Base-by-base conservation (phyloP, 2,113 vertebrate genomes). In the Hoplias malabaricus region DNA sequence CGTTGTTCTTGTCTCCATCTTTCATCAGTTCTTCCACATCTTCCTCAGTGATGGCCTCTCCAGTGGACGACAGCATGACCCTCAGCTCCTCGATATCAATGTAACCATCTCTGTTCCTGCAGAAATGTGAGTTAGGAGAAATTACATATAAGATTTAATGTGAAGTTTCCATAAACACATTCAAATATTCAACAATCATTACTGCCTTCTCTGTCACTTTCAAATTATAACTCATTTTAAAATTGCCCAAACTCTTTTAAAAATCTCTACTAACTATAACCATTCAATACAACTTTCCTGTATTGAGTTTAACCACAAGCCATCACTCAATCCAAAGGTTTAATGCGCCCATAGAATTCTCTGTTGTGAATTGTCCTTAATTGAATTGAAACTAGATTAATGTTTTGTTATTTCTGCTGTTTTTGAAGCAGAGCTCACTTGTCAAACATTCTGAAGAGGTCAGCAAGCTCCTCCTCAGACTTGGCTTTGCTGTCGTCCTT, bases 401-500 rank as follows among this genome's bases (percentile, higher is more conserved):
- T 43, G 12, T 48, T 12, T 12, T 48, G n/a, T 48, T 48, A 12
- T 53, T 4, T n/a, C 21, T n/a, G n/a, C n/a, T n/a, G n/a, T n/a
- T n/a, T n/a, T n/a, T n/a, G n/a, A n/a, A n/a, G n/a, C n/a, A 9
- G 21, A 27, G 48, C 84, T 19, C 88, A 93, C 92, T 92, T 93
- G 82, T 93, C 92, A 82, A 93, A 93, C 92, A 93, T 93, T 56
- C 92, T 89, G 85, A 92, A 93, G 23, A 93, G 87, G 76, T 93
- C 92, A 0, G 90, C 90, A 43, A 93, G 38, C 83, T 93, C 92
- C 66, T 93, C 92, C 75, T 93, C 92, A 43, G 92, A 83, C 82
- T 93, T 93, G 40, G 92, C 92, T 89, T 93, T 93, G 86, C 91
- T 92, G 86, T 93, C 92, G 82, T 93, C 92, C 81, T 93, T 93